These are phyloP conservation scores for Tauraco erythrolophus DNA, from an alignment of 2,113 vertebrate genomes.

Conservation along the genomic window DNA sequence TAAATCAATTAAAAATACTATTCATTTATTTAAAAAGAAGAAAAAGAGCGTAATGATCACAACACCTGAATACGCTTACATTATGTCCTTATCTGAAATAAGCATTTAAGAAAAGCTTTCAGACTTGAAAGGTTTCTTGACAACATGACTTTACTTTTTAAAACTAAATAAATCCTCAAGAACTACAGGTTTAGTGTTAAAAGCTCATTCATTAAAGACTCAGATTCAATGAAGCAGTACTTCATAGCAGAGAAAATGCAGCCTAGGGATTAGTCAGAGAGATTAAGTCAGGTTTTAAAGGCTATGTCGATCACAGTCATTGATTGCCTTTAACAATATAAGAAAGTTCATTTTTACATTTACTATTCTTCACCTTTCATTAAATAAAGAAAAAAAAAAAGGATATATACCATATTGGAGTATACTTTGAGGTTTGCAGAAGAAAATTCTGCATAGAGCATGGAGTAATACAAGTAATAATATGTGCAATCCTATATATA, in stretches of 20 bases:
- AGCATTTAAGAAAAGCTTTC: constrained; percentile 14
- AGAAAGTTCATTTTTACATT: not conserved
- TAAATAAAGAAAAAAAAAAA: not conserved
- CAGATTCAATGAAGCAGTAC: not conserved
- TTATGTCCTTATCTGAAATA: not conserved
- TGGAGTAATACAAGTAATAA: not conserved
- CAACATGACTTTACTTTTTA: not conserved
- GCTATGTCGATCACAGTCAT: not conserved
- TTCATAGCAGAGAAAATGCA: not conserved
- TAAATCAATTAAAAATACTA: not conserved
- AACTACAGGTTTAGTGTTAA: not conserved
- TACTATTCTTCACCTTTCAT: not conserved
- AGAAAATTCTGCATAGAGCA: not conserved
- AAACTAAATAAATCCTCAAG: constrained; percentile 17
- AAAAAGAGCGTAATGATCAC: not conserved
- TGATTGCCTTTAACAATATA: not conserved
- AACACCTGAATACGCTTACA: not conserved
- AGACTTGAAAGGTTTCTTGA: constrained; percentile 15
- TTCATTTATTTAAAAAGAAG: constrained; percentile 6
- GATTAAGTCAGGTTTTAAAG: constrained; percentile 17
- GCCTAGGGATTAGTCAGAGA: not conserved
- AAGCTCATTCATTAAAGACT: constrained; percentile 31
- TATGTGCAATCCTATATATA: not conserved
- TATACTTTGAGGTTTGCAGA: not conserved
- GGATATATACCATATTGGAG: not conserved